Percentiles rank a stretch among this genome's conserved stretches.
These are phyloP conservation scores for Auanema sp. DNA, from an alignment of 2,888 invertebrate genomes.

Conservation along the genomic window DNA sequence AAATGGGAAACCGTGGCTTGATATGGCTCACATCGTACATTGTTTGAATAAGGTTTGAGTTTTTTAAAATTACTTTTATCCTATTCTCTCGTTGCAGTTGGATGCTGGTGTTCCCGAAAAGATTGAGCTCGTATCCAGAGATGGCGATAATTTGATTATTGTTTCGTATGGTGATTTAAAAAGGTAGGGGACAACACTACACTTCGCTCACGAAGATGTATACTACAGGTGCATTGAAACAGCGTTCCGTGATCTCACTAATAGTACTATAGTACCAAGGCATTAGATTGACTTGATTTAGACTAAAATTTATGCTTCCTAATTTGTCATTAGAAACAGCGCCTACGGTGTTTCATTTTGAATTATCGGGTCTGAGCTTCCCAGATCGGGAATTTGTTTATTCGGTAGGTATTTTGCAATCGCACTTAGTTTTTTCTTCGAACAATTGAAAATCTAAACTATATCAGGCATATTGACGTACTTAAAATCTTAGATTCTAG, in stretches of 20 bases:
- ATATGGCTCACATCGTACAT: constrained; percentile 90
- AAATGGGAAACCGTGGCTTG: constrained; percentile 91
- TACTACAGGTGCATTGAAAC: constrained; percentile 40
- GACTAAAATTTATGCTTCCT: too few species aligned
- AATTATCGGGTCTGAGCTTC: too few species aligned
- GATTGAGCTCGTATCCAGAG: constrained; percentile 92
- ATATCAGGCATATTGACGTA: too few species aligned
- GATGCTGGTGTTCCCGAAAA: constrained; percentile 68
- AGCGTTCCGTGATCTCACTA: constrained; percentile 36
- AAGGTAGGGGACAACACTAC: constrained; percentile 69
- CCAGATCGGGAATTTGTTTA: too few species aligned
- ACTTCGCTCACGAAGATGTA: background rate
- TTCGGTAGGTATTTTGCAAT: too few species aligned
- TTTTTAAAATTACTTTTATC: background rate
- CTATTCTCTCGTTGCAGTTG: constrained; percentile 62
- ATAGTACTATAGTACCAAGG: constrained; percentile 9
- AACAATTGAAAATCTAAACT: too few species aligned
- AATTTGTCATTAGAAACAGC: too few species aligned
- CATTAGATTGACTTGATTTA: too few species aligned
- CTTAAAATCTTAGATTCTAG: too few species aligned
- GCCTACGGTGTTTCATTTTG: too few species aligned
- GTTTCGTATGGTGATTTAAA: constrained; percentile 93
- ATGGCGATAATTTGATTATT: constrained; percentile 92
- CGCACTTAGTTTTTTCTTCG: too few species aligned
- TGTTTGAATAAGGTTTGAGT: constrained; percentile 81